A percentile compares a stretch with the other conserved stretches of the same genome.
These are phyloP conservation scores for Dipodomys stephensi DNA, from an alignment of 2,113 vertebrate genomes.

Conservation along the genomic window DNA sequence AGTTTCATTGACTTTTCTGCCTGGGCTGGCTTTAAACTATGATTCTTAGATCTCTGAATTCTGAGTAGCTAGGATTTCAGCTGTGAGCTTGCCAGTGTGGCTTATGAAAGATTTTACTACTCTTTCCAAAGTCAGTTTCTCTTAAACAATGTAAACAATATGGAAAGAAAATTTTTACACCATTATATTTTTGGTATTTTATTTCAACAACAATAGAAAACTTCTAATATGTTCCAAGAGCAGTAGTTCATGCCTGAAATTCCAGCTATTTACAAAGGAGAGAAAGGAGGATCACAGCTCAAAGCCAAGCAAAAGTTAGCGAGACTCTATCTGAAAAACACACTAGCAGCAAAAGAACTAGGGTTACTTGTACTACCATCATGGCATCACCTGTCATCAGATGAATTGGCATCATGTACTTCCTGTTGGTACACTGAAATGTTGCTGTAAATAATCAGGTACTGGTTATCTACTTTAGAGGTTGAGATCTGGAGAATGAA, in stretches of 20 bases:
- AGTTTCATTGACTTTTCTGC: too few species aligned
- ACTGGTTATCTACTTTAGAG: too few species aligned
- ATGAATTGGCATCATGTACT: neutral
- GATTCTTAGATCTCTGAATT: too few species aligned
- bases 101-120: too few species aligned
- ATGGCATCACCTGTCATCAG: neutral
- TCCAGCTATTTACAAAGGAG: neutral
- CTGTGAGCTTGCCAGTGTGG: too few species aligned
- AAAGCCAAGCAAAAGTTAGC: neutral
- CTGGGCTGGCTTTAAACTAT: too few species aligned
- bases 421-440: neutral
- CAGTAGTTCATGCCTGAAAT: neutral
- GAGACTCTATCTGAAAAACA: neutral
- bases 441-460: neutral
- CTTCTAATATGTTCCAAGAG: neutral
- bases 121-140: conserved; percentile 10
- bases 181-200: neutral
- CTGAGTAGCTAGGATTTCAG: too few species aligned
- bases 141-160: neutral
- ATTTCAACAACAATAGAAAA: neutral
- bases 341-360: too few species aligned
- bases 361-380: neutral
- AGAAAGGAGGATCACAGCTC: neutral
- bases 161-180: neutral
- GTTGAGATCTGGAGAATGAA: too few species aligned